Evolutionary conservation across 2,797 vertebrate genomes (phyloP).

Genomic region (Pachyuromys duprasi): DNA sequence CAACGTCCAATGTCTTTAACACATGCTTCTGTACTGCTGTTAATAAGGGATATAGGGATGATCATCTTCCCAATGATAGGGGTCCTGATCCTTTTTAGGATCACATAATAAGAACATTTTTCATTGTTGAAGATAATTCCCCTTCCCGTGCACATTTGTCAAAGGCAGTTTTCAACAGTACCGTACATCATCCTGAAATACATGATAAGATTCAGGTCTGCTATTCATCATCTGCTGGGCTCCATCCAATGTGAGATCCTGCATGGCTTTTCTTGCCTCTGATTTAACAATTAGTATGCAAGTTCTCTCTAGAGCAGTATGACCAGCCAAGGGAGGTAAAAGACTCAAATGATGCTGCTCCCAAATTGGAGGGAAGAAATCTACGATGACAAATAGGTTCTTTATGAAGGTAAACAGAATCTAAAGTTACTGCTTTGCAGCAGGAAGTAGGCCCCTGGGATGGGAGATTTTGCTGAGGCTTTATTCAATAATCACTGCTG

Average conservation of each 20-base stretch:
- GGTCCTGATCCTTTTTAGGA: slow-evolving; percentile 83
- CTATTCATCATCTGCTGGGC: slow-evolving; percentile 80
- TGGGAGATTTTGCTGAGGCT: not conserved
- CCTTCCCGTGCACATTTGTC: slow-evolving; percentile 80
- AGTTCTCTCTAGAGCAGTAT: not conserved
- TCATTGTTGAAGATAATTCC: slow-evolving; percentile 82
- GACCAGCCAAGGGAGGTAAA: not conserved
- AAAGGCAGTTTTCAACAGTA: slow-evolving; percentile 81
- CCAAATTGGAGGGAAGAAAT: not conserved
- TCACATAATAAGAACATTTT: slow-evolving; percentile 84
- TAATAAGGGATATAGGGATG: slow-evolving; percentile 76
- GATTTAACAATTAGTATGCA: slow-evolving; percentile 53
- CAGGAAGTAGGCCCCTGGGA: not conserved
- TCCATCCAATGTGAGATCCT: slow-evolving; percentile 44
- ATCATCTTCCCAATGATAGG: slow-evolving; percentile 80
- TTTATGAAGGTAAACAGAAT: slow-evolving; percentile 45
- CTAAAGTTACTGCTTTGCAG: not conserved
- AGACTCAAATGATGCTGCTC: not conserved
- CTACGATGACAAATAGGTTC: not conserved
- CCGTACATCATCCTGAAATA: slow-evolving; percentile 84
- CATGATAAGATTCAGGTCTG: slow-evolving; percentile 81
- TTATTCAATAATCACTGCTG: not conserved
- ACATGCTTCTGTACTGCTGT: slow-evolving; percentile 43
- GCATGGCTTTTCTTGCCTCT: slow-evolving; percentile 32
- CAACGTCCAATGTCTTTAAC: slow-evolving; percentile 56